Conservation (phyloP, 2,113 vertebrate genomes). For the Corvus hawaiiensis region DNA sequence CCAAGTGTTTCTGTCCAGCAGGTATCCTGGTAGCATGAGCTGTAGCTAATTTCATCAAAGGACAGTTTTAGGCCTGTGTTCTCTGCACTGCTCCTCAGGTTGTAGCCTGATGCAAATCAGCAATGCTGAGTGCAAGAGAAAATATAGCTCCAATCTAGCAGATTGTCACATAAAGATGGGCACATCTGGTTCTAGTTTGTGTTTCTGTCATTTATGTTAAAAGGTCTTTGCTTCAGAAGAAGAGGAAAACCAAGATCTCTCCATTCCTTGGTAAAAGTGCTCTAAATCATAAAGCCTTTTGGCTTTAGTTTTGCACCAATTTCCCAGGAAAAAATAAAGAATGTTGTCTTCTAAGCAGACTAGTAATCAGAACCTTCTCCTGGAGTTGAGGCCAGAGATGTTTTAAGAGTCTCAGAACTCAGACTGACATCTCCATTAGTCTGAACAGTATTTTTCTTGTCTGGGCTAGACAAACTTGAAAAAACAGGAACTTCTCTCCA, state of each 20-base stretch:
- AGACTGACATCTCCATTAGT: not conserved
- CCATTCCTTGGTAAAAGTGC: not conserved
- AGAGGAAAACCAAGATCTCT: not conserved
- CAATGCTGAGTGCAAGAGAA: not conserved
- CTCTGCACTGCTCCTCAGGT: not conserved
- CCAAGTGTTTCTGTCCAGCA: not conserved
- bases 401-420: not conserved
- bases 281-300: not conserved
- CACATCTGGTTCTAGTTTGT: not conserved
- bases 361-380: not conserved
- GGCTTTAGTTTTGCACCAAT: not conserved
- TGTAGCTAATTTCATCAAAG: not conserved
- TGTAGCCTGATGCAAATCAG: not conserved
- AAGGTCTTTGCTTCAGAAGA: not conserved
- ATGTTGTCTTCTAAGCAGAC: not conserved
- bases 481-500: accelerated
- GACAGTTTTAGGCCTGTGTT: not conserved
- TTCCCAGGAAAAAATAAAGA: not conserved
- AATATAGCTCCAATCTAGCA: not conserved
- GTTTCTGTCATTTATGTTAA: not conserved
- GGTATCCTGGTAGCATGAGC: not conserved
- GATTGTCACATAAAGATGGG: not conserved
- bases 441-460: not conserved
- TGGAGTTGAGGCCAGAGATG: not conserved
- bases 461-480: not conserved